Base-by-base conservation (phyloP, 1,140 invertebrate genomes). In the Ctenoplectra terminalis region DNA sequence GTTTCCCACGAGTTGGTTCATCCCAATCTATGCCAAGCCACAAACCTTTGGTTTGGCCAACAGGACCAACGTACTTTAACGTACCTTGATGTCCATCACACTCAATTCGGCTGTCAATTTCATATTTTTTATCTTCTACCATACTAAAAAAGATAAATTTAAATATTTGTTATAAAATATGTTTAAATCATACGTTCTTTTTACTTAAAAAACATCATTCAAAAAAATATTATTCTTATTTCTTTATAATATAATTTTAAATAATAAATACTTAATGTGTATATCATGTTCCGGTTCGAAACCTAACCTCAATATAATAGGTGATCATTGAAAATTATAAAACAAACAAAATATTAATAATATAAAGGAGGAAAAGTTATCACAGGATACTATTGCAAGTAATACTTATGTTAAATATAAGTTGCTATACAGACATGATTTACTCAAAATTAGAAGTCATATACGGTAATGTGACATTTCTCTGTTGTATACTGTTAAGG, bases 11-110 rank as follows among this genome's bases (percentile, higher is more conserved):
- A 40, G 93, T 91, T 5, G 95, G 94, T 92, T 98, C 96, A 94
- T 99, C 98, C 98, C 98, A 99, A 90, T 99, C 98, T 26, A 99
- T 95, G 2, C 98, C 98, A 79, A 98, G 94, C 98, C 98, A 99
- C 56, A 92, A 85, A 78, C 95, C 96, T 86, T 94, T 93, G 8
- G 95, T 95, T 11, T 93, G 90, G 29, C 94, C 94, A 13, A 96
- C 94, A 63, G 90, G 83, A 43, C 96, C 96, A 72, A 95, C 91
- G 88, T 95, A 96, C 77, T 92, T 93, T 11, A 96, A 90, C 46
- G 94, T 96, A 66, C 95, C 96, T 83, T 90, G 87, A 78, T 94
- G 87, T 66, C 94, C 95, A 79, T 95, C 95, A 90, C 94, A 94
- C 29, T 93, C 92, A 40, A 96, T 92, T 82, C 95, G 91, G 79